Evolutionary conservation across 2,888 invertebrate genomes (phyloP).

Genomic region (Tenthredo scrophulariae): DNA sequence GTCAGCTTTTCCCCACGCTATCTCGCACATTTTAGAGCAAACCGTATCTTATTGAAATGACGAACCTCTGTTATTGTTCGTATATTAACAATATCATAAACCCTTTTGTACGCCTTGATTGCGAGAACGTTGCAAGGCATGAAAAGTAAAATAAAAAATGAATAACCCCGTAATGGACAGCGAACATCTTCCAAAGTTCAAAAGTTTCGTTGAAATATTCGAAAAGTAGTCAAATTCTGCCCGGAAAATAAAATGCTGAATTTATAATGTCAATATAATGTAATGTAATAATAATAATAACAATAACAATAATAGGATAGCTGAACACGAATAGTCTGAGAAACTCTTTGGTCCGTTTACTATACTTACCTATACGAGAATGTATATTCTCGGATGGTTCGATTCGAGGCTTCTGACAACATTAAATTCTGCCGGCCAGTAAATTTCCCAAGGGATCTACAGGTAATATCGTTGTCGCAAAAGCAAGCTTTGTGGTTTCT

Average conservation of each 20-base stretch:
- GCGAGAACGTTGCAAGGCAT: too few relatives aligned
- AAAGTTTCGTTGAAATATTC: neutral
- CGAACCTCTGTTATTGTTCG: too few relatives aligned
- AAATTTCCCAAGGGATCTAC: slow-evolving; percentile 30
- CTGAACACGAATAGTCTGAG: neutral
- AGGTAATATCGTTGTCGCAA: slow-evolving; percentile 12
- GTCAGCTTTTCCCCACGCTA: too few relatives aligned
- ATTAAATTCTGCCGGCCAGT: slow-evolving; percentile 1
- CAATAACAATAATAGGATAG: neutral
- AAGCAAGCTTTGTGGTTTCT: neutral
- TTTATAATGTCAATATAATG: neutral
- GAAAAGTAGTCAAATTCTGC: neutral
- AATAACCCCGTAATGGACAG: too few relatives aligned
- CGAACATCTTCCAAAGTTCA: neutral
- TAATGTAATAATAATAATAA: neutral
- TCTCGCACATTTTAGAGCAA: too few relatives aligned
- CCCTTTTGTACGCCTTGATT: too few relatives aligned
- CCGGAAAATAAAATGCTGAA: neutral
- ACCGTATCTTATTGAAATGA: too few relatives aligned
- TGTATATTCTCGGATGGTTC: neutral
- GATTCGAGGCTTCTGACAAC: neutral
- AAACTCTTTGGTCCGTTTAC: neutral
- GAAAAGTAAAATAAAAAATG: too few relatives aligned
- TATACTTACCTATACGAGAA: neutral
- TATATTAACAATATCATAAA: too few relatives aligned